phyloP scores from a whole-genome alignment of 2,113 vertebrate species.

The Aviceda subcristata region DNA sequence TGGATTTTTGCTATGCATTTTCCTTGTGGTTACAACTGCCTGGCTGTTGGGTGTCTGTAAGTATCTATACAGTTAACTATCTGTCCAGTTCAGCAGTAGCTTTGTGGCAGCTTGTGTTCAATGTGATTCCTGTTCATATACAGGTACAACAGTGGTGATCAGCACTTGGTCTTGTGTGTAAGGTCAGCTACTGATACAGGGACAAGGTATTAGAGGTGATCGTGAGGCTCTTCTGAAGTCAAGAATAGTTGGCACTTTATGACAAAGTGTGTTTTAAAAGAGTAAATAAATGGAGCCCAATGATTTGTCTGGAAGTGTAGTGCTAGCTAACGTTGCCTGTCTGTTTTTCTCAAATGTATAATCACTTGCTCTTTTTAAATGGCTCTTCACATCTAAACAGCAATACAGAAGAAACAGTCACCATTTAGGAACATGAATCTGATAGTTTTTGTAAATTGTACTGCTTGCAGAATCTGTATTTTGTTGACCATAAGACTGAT shows the following conservation, averaged over 20 bases:
- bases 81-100: not conserved
- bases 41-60: not conserved
- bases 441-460: not conserved
- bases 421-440: not conserved
- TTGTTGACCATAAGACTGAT: not conserved
- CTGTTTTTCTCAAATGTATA: not conserved
- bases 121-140: not conserved
- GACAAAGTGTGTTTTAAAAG: not conserved
- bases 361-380: not conserved
- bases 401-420: not conserved
- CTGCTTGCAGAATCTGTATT: not conserved
- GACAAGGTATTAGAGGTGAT: not conserved
- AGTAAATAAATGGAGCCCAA: not conserved
- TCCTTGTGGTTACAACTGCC: not conserved
- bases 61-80: not conserved
- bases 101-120: not conserved
- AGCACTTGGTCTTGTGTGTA: fast-evolving
- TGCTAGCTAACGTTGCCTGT: not conserved
- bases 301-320: not conserved
- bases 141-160: not conserved
- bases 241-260: not conserved
- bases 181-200: not conserved
- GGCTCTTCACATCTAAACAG: not conserved
- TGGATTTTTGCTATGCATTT: not conserved
- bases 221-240: not conserved